Evolutionary conservation across 1,140 invertebrate genomes (phyloP), one percentile per base, ranked within the genome.

Genomic region (Megalonaias nervosa): DNA sequence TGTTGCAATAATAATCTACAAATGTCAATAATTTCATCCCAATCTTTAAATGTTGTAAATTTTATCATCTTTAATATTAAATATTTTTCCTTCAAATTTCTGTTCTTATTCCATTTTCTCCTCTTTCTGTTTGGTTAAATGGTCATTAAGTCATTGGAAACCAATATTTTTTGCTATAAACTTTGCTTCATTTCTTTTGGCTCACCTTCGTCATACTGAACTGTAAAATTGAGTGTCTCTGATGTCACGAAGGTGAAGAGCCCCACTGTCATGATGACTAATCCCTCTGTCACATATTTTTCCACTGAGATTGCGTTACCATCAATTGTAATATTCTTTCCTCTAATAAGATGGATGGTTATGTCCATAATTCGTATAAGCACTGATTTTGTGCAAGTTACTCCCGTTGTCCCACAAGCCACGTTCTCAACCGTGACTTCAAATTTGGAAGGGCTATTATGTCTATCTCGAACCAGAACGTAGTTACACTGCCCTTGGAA

Each of bases 201-300:
- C 31, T 66, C 60, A 81, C 79, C 74, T 77, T 70, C 70, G 48
- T 81, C 79, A 56, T 74, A 81, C 62, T 77, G 69, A 13, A 81
- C 70, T 12, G 79, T 74, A 16, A 77, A 60, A 48, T 74, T 60
- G 2, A 74, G 67, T 56, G 60, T 74, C 9, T 68, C 56, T 14
- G 74, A 69, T 26, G 67, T 56, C 1, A 74, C 48, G 31, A 74
- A 73, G 21, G 60, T 17, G 57, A 66, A 74, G 5, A 77, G 57
- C 38, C 79, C 79, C 38, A 73, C 69, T 55, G 55, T 65, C 23
- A 23, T 75, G 72, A 81, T 75, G 67, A 64, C 58, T 31, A 78
- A 38, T 9, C 71, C 76, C n/a, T 71, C 57, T 14, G 72, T 71
- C 14, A 64, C 64, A 68, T 78, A 72, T 13, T 26, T 14, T 21